Evolutionary conservation across 2,113 vertebrate genomes (phyloP).

Genomic region (Melanerpes aurifrons): DNA sequence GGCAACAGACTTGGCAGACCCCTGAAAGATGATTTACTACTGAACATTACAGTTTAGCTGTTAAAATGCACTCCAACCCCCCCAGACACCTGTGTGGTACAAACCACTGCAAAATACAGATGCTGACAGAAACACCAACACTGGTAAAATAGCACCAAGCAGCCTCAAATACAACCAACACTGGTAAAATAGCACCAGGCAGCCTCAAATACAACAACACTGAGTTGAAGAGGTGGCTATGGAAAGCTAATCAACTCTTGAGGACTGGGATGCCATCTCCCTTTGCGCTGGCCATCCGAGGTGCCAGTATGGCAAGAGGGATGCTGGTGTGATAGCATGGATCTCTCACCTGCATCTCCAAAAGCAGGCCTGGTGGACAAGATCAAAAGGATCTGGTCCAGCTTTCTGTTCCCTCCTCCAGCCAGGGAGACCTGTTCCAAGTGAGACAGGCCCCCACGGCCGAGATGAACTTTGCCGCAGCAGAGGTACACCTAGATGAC

Average conservation of each 20-base stretch:
- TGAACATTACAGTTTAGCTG: neutral
- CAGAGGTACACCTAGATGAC: neutral
- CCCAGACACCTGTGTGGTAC: neutral
- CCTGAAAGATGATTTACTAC: neutral
- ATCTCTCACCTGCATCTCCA: neutral
- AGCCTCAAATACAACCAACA: neutral
- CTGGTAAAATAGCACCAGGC: conserved; percentile 31
- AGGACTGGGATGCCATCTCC: neutral
- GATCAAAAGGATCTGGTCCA: neutral
- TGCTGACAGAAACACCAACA: neutral
- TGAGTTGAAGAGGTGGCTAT: neutral
- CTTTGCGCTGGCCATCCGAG: neutral
- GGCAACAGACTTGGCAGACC: neutral
- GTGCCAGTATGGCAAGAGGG: neutral
- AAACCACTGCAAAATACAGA: neutral
- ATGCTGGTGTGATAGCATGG: neutral
- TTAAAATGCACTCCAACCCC: neutral
- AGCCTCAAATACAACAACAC: neutral
- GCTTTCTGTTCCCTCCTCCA: neutral
- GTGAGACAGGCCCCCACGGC: neutral
- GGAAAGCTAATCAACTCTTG: neutral
- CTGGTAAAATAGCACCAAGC: conserved; percentile 31
- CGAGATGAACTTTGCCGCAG: neutral
- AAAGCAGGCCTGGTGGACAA: neutral
- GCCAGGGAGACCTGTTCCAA: neutral